Evolutionary conservation across 2,797 vertebrate genomes (phyloP), one percentile per base, ranked within the genome.

Genomic region (Chiroxiphia lanceolata): DNA sequence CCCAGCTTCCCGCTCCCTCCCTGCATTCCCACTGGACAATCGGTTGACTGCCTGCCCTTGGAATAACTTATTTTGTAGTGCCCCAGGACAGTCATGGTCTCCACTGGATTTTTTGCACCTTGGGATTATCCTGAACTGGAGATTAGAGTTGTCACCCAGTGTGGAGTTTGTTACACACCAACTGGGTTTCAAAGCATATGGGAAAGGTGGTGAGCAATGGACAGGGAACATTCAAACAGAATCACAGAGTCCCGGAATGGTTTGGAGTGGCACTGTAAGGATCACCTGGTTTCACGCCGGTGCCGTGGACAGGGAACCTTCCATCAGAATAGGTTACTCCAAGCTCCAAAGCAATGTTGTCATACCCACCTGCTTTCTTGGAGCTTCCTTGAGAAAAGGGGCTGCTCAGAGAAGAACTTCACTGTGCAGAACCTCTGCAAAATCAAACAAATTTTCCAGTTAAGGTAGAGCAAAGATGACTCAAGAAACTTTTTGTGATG

Each of bases 41-140:
- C 0, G 0, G 40, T 0, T 3, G 61, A 80, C 11, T 1, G 0
- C 6, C 1, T 34, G 64, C 64, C 45, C 83, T 14, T 1, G 3
- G 16, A 36, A 9, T 4, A 18, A 18, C 0, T 11, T 5, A 25
- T 10, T n/a, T 2, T 17, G 11, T 0, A 40, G 6, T 38, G 53
- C 34, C 63, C 21, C 42, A 16, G 57, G 42, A 57, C 60, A 31
- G 16, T 1, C 2, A 0, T 0, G 19, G 33, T 16, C 51, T 83
- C n/a, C 60, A 53, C 61, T 1, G 76, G 26, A 3, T 1, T 16
- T 60, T 67, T 3, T 70, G 54, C 12, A 29, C 61, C 36, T 26
- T 4, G 3, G 56, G 22, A 34, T 3, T 44, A 25, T 64, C 29
- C 48, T n/a, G 8, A 67, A 38, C 33, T 10, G 33, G 20, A 51